These are phyloP conservation scores for Chrysolina haemoptera DNA, from an alignment of 2,888 invertebrate genomes.

Conservation along the genomic window DNA sequence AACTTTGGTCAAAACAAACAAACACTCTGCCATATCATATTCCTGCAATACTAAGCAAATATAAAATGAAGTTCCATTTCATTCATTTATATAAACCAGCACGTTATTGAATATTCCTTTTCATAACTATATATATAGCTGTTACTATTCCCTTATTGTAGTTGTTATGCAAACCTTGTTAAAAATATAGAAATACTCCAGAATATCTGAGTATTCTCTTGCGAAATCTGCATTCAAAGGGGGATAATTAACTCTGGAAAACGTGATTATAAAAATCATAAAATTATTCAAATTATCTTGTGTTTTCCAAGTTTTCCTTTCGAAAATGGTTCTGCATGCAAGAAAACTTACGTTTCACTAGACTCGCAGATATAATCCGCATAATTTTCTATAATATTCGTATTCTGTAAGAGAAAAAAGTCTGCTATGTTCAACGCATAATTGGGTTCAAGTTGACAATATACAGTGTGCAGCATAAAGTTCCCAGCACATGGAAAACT, in stretches of 20 bases:
- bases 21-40: too few species aligned
- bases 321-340: not conserved
- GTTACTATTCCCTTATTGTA: not conserved
- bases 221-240: constrained; percentile 39
- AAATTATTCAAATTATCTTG: constrained; percentile 35
- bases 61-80: not conserved
- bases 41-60: too few species aligned
- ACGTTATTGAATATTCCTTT: not conserved
- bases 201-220: not conserved
- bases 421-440: too few species aligned
- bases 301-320: not conserved
- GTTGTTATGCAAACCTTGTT: not conserved
- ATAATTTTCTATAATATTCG: not conserved
- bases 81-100: not conserved
- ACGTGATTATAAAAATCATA: constrained; percentile 40
- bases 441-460: too few species aligned
- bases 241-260: constrained; percentile 38
- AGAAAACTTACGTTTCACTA: not conserved
- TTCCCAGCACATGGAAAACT: too few species aligned
- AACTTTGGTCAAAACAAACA: too few species aligned
- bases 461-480: too few species aligned
- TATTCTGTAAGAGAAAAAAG: not conserved
- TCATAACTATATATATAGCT: not conserved
- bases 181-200: not conserved
- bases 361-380: not conserved